Conservation (phyloP, 2,113 vertebrate species). For the Hypanus sabinus region DNA sequence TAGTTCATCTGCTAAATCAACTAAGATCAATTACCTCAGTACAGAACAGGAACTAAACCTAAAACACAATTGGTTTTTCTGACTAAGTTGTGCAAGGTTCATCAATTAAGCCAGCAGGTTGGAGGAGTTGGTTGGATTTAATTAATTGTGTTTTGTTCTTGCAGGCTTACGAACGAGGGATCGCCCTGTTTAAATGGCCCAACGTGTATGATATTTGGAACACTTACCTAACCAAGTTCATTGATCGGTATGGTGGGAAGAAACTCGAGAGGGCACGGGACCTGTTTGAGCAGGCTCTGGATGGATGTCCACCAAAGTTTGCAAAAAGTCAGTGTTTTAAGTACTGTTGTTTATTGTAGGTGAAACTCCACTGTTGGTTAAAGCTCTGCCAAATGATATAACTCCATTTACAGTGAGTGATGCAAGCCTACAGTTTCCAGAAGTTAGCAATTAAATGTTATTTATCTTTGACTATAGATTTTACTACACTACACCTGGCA, state of each 20-base stretch:
- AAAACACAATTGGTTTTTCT: background rate
- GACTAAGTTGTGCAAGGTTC: background rate
- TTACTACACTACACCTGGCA: background rate
- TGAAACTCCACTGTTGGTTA: background rate
- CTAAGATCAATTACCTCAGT: background rate
- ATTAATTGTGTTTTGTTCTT: background rate
- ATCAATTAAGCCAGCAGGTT: background rate
- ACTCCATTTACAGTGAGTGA: background rate
- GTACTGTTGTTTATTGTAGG: background rate
- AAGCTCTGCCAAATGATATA: background rate
- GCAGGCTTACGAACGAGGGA: conserved; percentile 81
- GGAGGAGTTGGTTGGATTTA: background rate
- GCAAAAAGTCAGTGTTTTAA: conserved; percentile 68
- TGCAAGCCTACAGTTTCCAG: background rate
- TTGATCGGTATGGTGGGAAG: conserved; percentile 80
- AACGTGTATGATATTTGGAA: conserved; percentile 92
- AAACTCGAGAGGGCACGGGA: conserved; percentile 86
- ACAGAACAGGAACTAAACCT: background rate
- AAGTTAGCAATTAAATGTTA: background rate
- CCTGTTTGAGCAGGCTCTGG: conserved; percentile 83
- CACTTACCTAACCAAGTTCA: conserved; percentile 90
- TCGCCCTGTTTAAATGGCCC: conserved; percentile 84
- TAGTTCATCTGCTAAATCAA: background rate
- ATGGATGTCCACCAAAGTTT: conserved; percentile 79
- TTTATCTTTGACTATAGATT: background rate